These are phyloP conservation scores for Zygothrica quintamaculata DNA, from an alignment of 2,888 invertebrate species.

Conservation along the genomic window DNA sequence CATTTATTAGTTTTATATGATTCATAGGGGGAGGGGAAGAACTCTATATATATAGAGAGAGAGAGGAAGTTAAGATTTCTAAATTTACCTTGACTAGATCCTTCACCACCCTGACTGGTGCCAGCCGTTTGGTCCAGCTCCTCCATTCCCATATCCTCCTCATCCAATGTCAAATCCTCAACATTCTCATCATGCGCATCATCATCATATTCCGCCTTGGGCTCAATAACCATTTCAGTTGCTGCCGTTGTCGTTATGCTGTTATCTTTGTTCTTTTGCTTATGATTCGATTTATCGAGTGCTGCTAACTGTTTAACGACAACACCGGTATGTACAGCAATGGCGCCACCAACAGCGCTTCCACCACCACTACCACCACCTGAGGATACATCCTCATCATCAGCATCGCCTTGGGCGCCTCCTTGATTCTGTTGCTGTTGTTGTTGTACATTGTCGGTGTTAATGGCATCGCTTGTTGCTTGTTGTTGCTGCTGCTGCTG, in stretches of 20 bases:
- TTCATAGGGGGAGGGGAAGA: background rate
- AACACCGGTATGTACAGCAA: slow-evolving; percentile 67
- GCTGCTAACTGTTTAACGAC: slow-evolving; percentile 78
- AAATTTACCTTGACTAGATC: slow-evolving; percentile 88
- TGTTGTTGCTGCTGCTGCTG: slow-evolving; percentile 62
- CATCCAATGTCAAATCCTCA: slow-evolving; percentile 94
- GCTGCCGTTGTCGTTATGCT: slow-evolving; percentile 54
- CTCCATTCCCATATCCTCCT: slow-evolving; percentile 89
- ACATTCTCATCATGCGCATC: slow-evolving; percentile 90
- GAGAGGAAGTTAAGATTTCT: background rate
- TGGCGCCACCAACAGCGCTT: slow-evolving; percentile 44
- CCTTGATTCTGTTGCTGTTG: slow-evolving; percentile 68
- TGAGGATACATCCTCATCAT: slow-evolving; percentile 66
- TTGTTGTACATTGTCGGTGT: slow-evolving; percentile 82
- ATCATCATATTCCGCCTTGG: slow-evolving; percentile 90
- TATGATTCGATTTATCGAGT: slow-evolving; percentile 83
- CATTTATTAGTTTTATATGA: background rate
- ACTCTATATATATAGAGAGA: background rate
- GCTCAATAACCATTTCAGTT: slow-evolving; percentile 86
- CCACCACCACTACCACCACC: slow-evolving; percentile 45
- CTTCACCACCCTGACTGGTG: slow-evolving; percentile 89
- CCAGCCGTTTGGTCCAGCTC: slow-evolving; percentile 87
- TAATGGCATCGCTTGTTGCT: slow-evolving; percentile 82
- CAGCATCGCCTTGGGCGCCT: slow-evolving; percentile 71
- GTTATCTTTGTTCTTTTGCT: slow-evolving; percentile 80